Conservation (phyloP, 1,140 invertebrate genomes). For the Drosophila tropicalis region DNA sequence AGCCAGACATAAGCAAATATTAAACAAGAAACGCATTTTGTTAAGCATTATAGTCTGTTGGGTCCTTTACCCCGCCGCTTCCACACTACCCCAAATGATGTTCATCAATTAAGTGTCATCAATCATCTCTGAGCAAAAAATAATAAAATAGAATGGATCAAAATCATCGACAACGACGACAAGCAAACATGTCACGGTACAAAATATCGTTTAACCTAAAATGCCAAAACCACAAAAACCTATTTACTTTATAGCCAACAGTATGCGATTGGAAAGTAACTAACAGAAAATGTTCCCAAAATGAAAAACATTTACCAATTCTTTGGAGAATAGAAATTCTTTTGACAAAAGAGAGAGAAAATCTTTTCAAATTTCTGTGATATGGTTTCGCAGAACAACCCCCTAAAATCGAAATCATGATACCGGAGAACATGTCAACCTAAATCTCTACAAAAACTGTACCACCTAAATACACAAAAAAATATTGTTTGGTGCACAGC, state of each 20-base stretch:
- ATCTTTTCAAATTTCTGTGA: neutral
- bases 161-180: constrained; percentile 62
- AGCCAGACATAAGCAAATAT: constrained; percentile 65
- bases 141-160: constrained; percentile 44
- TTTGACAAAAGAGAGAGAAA: neutral
- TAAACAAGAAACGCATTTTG: constrained; percentile 27
- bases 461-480: constrained; percentile 58
- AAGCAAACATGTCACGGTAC: constrained; percentile 76
- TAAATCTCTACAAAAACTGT: constrained; percentile 22
- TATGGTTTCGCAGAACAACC: neutral
- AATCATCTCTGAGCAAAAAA: constrained; percentile 58
- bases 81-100: constrained; percentile 16
- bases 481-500: neutral
- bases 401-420: neutral
- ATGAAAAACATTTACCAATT: neutral
- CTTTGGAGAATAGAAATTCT: no score
- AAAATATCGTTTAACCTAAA: constrained; percentile 77
- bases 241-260: constrained; percentile 40
- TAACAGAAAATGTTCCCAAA: neutral
- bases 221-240: constrained; percentile 57
- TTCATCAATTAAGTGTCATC: constrained; percentile 80
- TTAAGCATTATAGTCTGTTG: constrained; percentile 27
- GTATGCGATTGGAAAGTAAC: neutral
- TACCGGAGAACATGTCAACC: neutral
- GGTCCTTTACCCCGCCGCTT: neutral